Evolutionary conservation across 2,797 vertebrate species (phyloP), one percentile per base, ranked within the genome.

Genomic region (Rhinella marina): DNA sequence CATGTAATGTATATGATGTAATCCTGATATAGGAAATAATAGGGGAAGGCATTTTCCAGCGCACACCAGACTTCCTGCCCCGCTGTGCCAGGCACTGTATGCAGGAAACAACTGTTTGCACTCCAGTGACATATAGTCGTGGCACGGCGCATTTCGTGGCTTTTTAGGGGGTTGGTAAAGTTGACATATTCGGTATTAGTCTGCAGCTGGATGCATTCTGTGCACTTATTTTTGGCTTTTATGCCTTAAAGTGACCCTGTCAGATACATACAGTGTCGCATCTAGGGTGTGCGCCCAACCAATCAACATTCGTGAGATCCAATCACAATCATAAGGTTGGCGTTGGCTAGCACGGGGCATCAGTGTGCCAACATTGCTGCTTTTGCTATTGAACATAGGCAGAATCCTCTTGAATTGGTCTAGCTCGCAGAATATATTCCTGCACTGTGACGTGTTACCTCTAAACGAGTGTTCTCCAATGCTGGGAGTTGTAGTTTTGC

Each of bases 41-140:
- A 29, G 57, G 17, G 68, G 57, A 54, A 64, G 73, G 10, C 7
- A 61, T 76, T 62, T 76, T 62, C 29, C 52, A 76, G 3, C 59
- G 7, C 72, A 62, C 70, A 57, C 5, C 72, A 76, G 84, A 75
- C 57, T 77, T 85, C 72, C 83, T 76, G 23, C 41, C n/a, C 81
- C 48, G 2, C 16, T 11, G 0, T 16, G 79, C 59, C 19, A 14
- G 57, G n/a, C 32, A 14, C 59, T 14, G 21, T 48, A 54, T 54
- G 27, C 78, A 80, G 78, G 57, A 41, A 80, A 61, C 56, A 19
- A 14, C 79, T 25, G 32, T 32, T 75, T 50, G 80, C 50, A 77
- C 75, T 77, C 75, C 50, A 13, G 48, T 77, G 13, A 77, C 75
- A 54, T 61, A 23, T 64, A 50, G 59, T 64, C 32, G n/a, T 64